These are phyloP conservation scores for Camptogramma bilineatum DNA, from an alignment of 2,888 invertebrate genomes.

Conservation along the genomic window DNA sequence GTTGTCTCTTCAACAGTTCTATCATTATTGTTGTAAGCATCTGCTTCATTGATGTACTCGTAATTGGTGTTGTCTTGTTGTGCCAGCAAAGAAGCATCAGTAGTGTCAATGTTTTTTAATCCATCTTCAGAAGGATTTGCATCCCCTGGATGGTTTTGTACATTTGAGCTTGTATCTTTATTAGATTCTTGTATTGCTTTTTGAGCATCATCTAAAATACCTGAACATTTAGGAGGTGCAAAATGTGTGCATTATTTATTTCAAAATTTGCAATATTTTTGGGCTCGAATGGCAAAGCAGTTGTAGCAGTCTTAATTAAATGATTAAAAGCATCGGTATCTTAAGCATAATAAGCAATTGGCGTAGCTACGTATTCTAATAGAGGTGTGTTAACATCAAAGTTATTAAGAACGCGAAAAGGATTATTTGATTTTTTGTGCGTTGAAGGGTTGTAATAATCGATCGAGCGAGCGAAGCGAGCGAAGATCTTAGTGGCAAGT, in stretches of 20 bases:
- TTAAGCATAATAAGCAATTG: conserved; percentile 1
- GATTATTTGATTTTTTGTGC: neutral
- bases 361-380: neutral
- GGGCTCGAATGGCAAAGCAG: neutral
- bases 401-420: neutral
- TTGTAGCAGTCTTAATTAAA: neutral
- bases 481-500: too few species aligned
- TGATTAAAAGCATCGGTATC: neutral
- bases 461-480: too few species aligned
- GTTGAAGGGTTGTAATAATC: conserved; percentile 3
- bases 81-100: neutral
- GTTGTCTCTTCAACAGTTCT: neutral
- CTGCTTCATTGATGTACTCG: neutral
- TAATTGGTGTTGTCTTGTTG: neutral
- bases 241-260: neutral
- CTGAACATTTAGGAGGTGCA: neutral
- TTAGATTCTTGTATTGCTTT: conserved; percentile 3
- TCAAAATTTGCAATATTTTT: neutral
- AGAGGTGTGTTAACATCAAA: neutral
- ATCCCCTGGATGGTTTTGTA: conserved; percentile 3
- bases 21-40: neutral
- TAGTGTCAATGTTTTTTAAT: neutral
- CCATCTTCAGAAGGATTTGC: neutral
- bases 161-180: conserved; percentile 7
- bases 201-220: conserved; percentile 2